These are phyloP conservation scores for Heterodera carotae DNA, from an alignment of 1,140 invertebrate species.

Conservation along the genomic window DNA sequence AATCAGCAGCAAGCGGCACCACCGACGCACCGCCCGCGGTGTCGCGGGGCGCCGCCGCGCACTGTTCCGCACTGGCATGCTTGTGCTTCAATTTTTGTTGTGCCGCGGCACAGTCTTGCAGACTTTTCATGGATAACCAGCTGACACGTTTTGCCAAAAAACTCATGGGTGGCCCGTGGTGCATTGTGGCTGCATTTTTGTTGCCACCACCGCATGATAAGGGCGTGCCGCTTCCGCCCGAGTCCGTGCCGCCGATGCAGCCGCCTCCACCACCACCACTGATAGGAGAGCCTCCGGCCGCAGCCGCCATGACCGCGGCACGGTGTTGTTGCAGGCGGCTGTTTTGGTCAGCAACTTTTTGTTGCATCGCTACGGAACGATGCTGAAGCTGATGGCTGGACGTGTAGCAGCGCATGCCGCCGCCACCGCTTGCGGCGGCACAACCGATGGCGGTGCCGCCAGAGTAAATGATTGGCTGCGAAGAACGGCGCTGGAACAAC, in stretches of 20 bases:
- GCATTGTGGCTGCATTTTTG: not conserved
- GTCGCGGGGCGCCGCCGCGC: not conserved
- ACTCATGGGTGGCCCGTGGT: not conserved
- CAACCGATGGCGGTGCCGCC: constrained; percentile 1
- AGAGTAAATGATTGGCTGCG: constrained; percentile 40
- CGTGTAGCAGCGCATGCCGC: not conserved
- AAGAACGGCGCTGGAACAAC: constrained; percentile 36
- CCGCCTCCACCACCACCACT: not conserved
- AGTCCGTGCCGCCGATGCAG: not conserved
- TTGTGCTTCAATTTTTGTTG: constrained; percentile 14
- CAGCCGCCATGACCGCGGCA: not conserved
- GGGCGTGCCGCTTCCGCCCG: constrained; percentile 4
- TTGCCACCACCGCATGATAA: not conserved
- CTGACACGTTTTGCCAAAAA: constrained; percentile 59
- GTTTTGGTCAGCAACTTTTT: no score
- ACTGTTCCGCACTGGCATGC: constrained; percentile 12
- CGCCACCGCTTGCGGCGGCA: not conserved
- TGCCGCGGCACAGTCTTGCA: constrained; percentile 56
- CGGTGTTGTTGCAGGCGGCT: not conserved
- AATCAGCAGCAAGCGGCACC: not conserved
- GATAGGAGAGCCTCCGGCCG: no score
- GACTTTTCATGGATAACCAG: constrained; percentile 62
- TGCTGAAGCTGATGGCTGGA: not conserved
- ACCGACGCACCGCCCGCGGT: not conserved
- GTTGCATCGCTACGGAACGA: no score